These are phyloP conservation scores for Tryphoninae sp. DNA, from an alignment of 2,888 invertebrate species.

Conservation along the genomic window DNA sequence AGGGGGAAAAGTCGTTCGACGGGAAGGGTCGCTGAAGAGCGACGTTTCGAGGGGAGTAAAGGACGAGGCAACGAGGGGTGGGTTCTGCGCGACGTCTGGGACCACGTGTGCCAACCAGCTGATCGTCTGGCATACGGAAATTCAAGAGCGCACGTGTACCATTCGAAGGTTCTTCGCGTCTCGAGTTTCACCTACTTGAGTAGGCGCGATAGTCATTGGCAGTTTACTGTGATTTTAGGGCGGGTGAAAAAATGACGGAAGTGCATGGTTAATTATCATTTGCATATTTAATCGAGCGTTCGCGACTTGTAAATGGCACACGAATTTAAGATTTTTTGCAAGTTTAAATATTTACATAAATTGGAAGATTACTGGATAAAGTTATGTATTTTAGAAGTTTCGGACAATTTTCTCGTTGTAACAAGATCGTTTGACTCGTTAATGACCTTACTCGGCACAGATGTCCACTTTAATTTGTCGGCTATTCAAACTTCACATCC, in stretches of 20 bases:
- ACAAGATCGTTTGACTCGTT: constrained; percentile 18
- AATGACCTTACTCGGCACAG: constrained; percentile 23
- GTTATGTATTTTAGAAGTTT: too few relatives aligned
- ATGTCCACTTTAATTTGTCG: constrained; percentile 52
- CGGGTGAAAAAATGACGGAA: too few relatives aligned
- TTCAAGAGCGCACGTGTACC: constrained; percentile 56
- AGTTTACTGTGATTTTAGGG: neutral
- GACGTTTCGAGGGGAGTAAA: constrained; percentile 30
- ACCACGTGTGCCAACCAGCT: constrained; percentile 68
- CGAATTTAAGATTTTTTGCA: too few relatives aligned
- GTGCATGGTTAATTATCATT: too few relatives aligned
- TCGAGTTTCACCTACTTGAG: constrained; percentile 13
- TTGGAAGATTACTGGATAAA: too few relatives aligned
- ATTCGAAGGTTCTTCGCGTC: constrained; percentile 30
- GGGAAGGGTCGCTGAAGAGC: constrained; percentile 57
- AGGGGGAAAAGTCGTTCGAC: constrained; percentile 47
- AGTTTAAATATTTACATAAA: too few relatives aligned
- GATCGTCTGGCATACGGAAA: constrained; percentile 64
- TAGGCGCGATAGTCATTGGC: constrained; percentile 29
- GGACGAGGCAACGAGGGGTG: constrained; percentile 27
- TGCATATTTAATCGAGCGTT: too few relatives aligned
- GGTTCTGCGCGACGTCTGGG: constrained; percentile 55
- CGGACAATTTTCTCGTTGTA: neutral
- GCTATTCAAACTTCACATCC: constrained; percentile 55
- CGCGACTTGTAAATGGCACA: too few relatives aligned